Base-by-base conservation (phyloP, 1,140 invertebrate species). In the Sinella curviseta region DNA sequence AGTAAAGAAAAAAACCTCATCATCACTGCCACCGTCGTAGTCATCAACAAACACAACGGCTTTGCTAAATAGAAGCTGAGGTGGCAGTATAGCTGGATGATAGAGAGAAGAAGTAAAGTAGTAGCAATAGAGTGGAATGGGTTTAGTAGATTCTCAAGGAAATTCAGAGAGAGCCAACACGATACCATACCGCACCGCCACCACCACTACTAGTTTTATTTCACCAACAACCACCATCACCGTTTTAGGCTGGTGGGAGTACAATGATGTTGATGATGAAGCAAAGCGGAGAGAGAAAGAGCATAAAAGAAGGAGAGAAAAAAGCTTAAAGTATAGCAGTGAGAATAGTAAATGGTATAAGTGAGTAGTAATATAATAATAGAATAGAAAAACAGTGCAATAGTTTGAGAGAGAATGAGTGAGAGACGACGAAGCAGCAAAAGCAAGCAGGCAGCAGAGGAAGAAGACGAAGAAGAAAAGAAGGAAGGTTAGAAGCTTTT, bases 301-400 rank as follows among this genome's bases (percentile, higher is more conserved):
- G 24, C 2, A 70, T 33, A 31, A 14, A 70, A 70, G 57, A 60
- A 26, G 24, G 57, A 16, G 24, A 60, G 24, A 60, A n/a, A 60
- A 26, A n/a, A n/a, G n/a, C n/a, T n/a, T n/a, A n/a, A n/a, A n/a
- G n/a, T n/a, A n/a, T n/a, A n/a, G n/a, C n/a, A n/a, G n/a, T n/a
- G 39, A 20, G 39, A 12, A 48, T 48, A 48, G 20, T 12, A 48
- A 48, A 20, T 48, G 20, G 20, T 48, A n/a, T n/a, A n/a, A n/a
- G n/a, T n/a, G n/a, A 48, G 20, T 48, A 48, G 20, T 48, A 48
- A 48, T 48, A 48, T 48, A 48, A 48, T 12, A 48, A 48, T 48
- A 70, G 65, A 70, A n/a, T 70, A 70, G 26, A 70, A 70, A 14
- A 70, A 70, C 65, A 70, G 65, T 8, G 57, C 16, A 65, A 8